Evolutionary conservation across 2,113 vertebrate genomes (phyloP).

Genomic region (Sinocyclocheilus rhinocerous): DNA sequence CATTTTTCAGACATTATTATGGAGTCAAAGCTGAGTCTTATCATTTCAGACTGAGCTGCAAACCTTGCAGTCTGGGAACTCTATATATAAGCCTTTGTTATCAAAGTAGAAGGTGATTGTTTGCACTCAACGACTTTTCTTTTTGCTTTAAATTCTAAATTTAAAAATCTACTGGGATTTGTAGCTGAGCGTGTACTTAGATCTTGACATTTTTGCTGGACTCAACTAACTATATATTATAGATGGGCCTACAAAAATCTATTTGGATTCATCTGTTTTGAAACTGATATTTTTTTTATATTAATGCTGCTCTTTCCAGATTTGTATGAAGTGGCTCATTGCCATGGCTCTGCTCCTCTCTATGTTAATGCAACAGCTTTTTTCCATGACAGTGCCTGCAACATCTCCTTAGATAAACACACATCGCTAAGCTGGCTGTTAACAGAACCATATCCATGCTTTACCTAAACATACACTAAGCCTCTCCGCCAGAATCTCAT

Average conservation of each 20-base stretch:
- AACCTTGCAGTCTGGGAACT: background rate
- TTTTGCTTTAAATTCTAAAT: background rate
- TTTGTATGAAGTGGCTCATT: conserved; percentile 10
- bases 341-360: background rate
- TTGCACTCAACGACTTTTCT: background rate
- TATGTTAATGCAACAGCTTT: background rate
- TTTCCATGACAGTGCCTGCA: conserved; percentile 5
- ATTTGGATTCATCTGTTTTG: conserved; percentile 3
- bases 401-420: conserved; percentile 50
- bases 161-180: background rate
- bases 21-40: conserved; percentile 21
- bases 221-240: background rate
- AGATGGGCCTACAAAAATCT: conserved; percentile 1
- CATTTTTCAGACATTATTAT: conserved; percentile 6
- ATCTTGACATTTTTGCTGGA: background rate
- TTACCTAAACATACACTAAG: conserved; percentile 42
- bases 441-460: conserved; percentile 34
- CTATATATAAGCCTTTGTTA: conserved; percentile 11
- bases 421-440: conserved; percentile 41
- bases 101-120: background rate
- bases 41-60: background rate
- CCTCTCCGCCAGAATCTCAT: conserved; percentile 7
- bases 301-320: background rate
- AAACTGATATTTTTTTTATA: no score
- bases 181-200: background rate